A percentile compares a stretch with the other conserved stretches of the same genome.
Conservation (phyloP, 37 sponge, comb jelly and placozoan genomes). For the Bolinopsis microptera region DNA sequence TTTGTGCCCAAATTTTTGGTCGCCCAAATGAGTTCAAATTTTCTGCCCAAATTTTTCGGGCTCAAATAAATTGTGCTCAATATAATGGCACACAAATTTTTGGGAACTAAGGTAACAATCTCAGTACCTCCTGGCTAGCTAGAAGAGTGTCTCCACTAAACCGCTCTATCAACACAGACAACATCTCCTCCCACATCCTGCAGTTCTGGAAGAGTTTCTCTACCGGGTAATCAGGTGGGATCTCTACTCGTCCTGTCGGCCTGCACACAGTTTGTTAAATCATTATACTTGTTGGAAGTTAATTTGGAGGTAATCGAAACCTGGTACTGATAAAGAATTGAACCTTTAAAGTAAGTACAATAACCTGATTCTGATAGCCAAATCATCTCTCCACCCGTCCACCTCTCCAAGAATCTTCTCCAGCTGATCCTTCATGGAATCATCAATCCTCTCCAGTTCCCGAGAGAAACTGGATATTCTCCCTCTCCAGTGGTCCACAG, state of each 20-base stretch:
- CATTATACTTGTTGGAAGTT: no score
- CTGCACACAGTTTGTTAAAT: no score
- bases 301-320: no score
- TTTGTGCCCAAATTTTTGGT: no score
- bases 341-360: no score
- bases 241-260: conserved; percentile 47
- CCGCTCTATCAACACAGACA: conserved; percentile 73
- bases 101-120: no score
- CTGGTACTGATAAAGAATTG: no score
- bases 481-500: conserved; percentile 71
- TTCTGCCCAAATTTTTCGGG: no score
- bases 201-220: conserved; percentile 72
- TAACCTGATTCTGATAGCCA: conserved; percentile 59
- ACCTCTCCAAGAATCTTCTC: conserved; percentile 67
- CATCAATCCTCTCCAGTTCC: conserved; percentile 68
- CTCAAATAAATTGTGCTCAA: no score
- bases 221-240: conserved; percentile 30
- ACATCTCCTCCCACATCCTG: conserved; percentile 72
- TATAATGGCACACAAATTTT: no score
- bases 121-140: conserved; percentile 74
- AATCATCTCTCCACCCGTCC: conserved; percentile 69
- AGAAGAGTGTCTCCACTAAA: conserved; percentile 85
- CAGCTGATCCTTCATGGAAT: conserved; percentile 70
- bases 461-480: conserved; percentile 19
- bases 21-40: no score